phyloP scores from a whole-genome alignment of 2,113 vertebrate species.

The Halichoerus grypus region DNA sequence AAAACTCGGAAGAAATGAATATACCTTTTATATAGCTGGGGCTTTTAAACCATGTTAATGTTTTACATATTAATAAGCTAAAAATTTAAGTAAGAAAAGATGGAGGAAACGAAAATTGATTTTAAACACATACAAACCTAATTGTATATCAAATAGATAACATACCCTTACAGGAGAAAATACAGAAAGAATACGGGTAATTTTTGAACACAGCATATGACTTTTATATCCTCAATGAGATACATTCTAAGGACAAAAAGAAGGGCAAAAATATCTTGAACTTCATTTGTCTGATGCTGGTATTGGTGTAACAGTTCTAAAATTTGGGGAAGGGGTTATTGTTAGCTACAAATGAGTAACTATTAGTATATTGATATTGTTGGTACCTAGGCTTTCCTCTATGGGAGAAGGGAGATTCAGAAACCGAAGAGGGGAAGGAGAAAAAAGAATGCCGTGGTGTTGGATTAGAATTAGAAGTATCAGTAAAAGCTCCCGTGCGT shows the following conservation, averaged over 20 bases:
- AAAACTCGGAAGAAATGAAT: not conserved
- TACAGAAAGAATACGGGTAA: not conserved
- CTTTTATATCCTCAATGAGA: constrained; percentile 26
- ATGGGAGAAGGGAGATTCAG: not conserved
- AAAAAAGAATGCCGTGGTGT: not conserved
- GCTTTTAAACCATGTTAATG: constrained; percentile 23
- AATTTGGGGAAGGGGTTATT: not conserved
- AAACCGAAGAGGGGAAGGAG: not conserved
- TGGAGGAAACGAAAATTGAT: not conserved
- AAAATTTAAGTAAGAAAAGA: not conserved
- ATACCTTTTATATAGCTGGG: not conserved
- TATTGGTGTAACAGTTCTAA: not conserved
- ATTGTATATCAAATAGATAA: not conserved
- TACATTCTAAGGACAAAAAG: not conserved
- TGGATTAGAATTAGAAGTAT: not conserved
- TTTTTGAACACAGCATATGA: not conserved
- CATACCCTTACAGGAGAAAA: not conserved
- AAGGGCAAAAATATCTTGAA: not conserved
- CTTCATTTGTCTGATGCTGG: not conserved
- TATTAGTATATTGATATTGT: not conserved
- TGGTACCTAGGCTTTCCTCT: not conserved
- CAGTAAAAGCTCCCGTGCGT: not conserved
- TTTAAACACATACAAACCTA: constrained; percentile 37
- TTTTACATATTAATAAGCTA: not conserved
- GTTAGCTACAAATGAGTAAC: not conserved